phyloP scores from a whole-genome alignment of 2,113 vertebrate genomes.

The Eubucco bourcierii region DNA sequence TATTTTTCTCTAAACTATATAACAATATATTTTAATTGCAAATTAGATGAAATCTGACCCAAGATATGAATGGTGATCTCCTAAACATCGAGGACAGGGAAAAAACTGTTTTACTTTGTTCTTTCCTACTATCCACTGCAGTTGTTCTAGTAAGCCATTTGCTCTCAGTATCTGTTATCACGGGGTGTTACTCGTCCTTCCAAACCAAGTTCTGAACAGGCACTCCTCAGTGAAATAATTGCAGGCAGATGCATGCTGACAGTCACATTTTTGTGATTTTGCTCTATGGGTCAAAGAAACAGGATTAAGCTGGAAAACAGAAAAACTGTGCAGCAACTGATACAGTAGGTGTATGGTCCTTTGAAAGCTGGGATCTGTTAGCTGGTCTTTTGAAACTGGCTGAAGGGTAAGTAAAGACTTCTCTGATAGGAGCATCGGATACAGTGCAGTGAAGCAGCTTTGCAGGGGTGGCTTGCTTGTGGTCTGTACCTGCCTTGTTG shows the following conservation, averaged over 20 bases:
- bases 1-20: background rate
- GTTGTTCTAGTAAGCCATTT: background rate
- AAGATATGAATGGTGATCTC: background rate
- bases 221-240: background rate
- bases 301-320: background rate
- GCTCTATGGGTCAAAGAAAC: background rate
- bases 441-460: rapidly evolving
- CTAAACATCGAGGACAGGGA: background rate
- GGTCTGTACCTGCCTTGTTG: background rate
- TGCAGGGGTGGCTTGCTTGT: background rate
- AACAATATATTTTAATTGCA: background rate
- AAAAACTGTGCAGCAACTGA: background rate
- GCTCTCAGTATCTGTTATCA: background rate
- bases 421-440: background rate
- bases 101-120: background rate
- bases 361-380: background rate
- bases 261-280: background rate
- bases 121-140: background rate
- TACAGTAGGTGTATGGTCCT: background rate
- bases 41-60: background rate
- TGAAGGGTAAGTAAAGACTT: background rate
- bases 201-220: background rate
- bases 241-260: background rate
- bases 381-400: background rate
- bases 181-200: background rate